Percentiles rank a stretch among this genome's conserved stretches.
Evolutionary conservation across 1,140 invertebrate species (phyloP).

Genomic region (Papilio aristodemus): DNA sequence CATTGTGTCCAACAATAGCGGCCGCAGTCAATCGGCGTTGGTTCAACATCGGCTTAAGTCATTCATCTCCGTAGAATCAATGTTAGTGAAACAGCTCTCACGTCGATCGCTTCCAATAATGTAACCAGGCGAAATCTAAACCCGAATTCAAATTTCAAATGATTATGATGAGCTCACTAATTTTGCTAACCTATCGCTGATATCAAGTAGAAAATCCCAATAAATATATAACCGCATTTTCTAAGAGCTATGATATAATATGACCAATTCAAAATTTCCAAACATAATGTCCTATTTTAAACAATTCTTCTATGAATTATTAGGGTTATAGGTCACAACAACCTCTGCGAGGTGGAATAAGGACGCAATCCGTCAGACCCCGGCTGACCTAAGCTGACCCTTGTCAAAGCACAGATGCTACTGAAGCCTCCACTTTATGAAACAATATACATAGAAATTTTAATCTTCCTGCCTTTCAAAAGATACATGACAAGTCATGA

Average conservation of each 20-base stretch:
- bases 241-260: neutral
- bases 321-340: conserved; percentile 21
- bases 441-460: conserved; percentile 63
- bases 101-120: conserved; percentile 43
- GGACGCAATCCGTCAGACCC: conserved; percentile 47
- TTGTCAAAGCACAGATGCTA: conserved; percentile 59
- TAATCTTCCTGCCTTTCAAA: conserved; percentile 47
- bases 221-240: too few relatives aligned
- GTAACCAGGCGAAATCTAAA: conserved; percentile 19
- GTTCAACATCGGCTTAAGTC: conserved; percentile 49
- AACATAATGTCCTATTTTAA: neutral
- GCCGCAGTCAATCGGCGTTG: conserved; percentile 41
- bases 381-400: conserved; percentile 49
- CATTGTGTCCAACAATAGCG: conserved; percentile 48
- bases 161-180: too few relatives aligned
- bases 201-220: too few relatives aligned
- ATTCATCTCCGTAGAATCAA: conserved; percentile 39
- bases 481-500: conserved; percentile 29
- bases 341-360: conserved; percentile 20
- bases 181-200: too few relatives aligned
- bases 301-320: conserved; percentile 22
- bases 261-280: neutral
- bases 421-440: conserved; percentile 52
- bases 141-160: too few relatives aligned
- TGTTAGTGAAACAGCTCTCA: conserved; percentile 43